Evolutionary conservation across 2,888 invertebrate species (phyloP).

Genomic region (Linyphia triangularis): DNA sequence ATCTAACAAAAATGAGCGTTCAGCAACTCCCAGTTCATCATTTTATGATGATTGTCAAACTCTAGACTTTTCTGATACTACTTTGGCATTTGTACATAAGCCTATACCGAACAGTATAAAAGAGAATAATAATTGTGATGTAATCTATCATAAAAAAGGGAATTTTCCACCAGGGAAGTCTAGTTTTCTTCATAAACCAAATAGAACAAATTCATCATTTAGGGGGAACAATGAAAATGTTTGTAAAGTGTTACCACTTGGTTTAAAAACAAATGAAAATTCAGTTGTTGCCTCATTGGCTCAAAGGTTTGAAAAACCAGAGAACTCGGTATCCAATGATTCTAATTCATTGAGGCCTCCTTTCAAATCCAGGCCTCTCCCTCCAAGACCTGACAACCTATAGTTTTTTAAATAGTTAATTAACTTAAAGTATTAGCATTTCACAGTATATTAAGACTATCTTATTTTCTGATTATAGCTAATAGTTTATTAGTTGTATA

Average conservation of each 20-base stretch:
- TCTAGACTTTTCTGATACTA: slow-evolving; percentile 64
- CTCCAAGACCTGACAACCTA: slow-evolving; percentile 57
- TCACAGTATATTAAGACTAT: too few relatives aligned
- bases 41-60: slow-evolving; percentile 70
- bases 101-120: slow-evolving; percentile 25
- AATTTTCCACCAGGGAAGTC: neutral
- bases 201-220: neutral
- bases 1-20: slow-evolving; percentile 37
- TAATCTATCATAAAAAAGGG: neutral
- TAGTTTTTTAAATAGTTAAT: slow-evolving; percentile 12
- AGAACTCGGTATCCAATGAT: slow-evolving; percentile 3
- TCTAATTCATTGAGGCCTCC: slow-evolving; percentile 54
- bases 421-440: too few relatives aligned
- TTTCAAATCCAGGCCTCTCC: slow-evolving; percentile 67
- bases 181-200: slow-evolving; percentile 1
- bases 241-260: slow-evolving; percentile 37
- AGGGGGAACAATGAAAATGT: neutral
- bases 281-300: slow-evolving; percentile 89
- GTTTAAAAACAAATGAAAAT: slow-evolving; percentile 80
- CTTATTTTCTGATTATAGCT: too few relatives aligned
- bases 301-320: slow-evolving; percentile 86
- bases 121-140: slow-evolving; percentile 16
- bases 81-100: slow-evolving; percentile 65
- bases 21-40: slow-evolving; percentile 50
- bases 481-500: too few relatives aligned